Conservation (phyloP, 2,888 invertebrate species). For the Elmis aenea region DNA sequence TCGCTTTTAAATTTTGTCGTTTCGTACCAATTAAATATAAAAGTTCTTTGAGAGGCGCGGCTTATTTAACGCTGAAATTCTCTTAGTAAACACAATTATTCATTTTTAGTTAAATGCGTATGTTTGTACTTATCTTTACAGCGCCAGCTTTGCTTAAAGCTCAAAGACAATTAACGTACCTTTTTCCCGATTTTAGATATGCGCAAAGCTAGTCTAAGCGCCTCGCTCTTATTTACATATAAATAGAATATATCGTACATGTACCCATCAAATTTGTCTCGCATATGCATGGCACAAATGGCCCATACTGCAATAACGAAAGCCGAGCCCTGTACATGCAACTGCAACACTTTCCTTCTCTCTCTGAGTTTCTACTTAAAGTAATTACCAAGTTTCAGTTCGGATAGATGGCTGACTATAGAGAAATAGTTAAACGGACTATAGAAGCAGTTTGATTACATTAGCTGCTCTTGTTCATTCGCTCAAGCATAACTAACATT, state of each 20-base stretch:
- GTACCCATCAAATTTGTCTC: conserved; percentile 20
- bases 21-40: too few relatives aligned
- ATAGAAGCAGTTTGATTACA: conserved; percentile 14
- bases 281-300: conserved; percentile 16
- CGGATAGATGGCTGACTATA: conserved; percentile 13
- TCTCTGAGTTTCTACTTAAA: conserved; percentile 13
- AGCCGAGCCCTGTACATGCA: conserved; percentile 13
- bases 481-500: conserved; percentile 18
- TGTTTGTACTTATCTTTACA: conserved; percentile 6
- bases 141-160: conserved; percentile 10
- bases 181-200: too few relatives aligned
- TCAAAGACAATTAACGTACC: conserved; percentile 12
- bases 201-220: neutral
- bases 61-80: too few relatives aligned
- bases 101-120: conserved; percentile 7
- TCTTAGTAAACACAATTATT: conserved; percentile 9
- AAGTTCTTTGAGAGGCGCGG: too few relatives aligned
- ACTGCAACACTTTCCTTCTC: conserved; percentile 10
- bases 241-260: conserved; percentile 19
- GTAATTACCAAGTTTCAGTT: conserved; percentile 15
- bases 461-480: conserved; percentile 15
- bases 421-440: conserved; percentile 16
- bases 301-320: conserved; percentile 12
- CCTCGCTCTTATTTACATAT: conserved; percentile 15
- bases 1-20: too few relatives aligned